Conservation (phyloP, 2,888 invertebrate genomes). For the Margaritifera margaritifera region DNA sequence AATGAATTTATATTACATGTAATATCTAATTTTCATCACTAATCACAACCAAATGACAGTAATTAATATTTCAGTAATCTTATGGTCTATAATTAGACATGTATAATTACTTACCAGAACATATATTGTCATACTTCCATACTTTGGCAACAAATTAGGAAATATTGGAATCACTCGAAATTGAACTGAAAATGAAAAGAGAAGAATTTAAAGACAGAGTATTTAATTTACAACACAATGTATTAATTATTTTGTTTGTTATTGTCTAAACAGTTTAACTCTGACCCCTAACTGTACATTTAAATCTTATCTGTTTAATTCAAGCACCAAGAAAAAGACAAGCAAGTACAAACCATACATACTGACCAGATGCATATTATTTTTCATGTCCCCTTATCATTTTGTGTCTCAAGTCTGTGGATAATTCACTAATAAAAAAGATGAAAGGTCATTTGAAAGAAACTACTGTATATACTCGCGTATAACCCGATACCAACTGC, state of each 20-base stretch:
- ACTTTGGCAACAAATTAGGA: slow-evolving; percentile 91
- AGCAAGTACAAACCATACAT: slow-evolving; percentile 1
- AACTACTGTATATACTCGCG: no score
- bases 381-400: no score
- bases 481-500: no score
- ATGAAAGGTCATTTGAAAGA: no score
- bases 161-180: slow-evolving; percentile 94
- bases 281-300: background rate
- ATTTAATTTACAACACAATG: background rate
- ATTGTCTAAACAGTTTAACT: no score
- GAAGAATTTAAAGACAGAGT: background rate
- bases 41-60: background rate
- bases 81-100: background rate
- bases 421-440: no score
- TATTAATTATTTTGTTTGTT: background rate
- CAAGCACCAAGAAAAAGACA: background rate
- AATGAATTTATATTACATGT: background rate
- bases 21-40: background rate
- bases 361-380: no score
- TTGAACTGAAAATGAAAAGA: slow-evolving; percentile 77
- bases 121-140: slow-evolving; percentile 91
- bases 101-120: slow-evolving; percentile 77
- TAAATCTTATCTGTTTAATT: background rate
- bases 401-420: no score
- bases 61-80: background rate